Conservation (phyloP, 2,113 vertebrate species). For the Lanius collurio region DNA sequence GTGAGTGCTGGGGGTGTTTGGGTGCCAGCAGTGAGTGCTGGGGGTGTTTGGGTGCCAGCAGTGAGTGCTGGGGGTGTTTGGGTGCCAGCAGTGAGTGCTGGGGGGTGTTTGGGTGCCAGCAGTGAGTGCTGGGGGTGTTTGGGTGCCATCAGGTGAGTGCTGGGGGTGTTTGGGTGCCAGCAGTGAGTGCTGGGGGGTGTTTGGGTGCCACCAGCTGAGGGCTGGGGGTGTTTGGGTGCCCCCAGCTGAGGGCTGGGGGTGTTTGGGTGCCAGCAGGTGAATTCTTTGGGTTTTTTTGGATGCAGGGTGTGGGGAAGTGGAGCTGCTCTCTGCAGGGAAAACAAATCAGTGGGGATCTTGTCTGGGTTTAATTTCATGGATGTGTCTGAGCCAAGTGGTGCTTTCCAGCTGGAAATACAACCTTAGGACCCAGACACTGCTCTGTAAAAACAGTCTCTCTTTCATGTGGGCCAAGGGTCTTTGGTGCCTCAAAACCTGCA, state of each 20-base stretch:
- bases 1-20: no score
- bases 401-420: not conserved
- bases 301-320: accelerated
- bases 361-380: not conserved
- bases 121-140: no score
- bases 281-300: not conserved
- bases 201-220: slow-evolving; percentile 54
- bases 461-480: accelerated
- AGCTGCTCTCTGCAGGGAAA: not conserved
- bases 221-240: not conserved
- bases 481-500: not conserved
- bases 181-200: no score
- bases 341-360: not conserved
- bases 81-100: no score
- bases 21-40: no score
- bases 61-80: no score
- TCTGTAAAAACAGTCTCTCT: not conserved
- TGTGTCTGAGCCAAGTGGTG: accelerated
- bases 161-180: no score
- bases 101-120: no score
- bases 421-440: not conserved
- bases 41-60: no score
- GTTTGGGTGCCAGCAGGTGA: not conserved
- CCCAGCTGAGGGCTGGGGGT: not conserved
- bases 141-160: no score